Evolutionary conservation across 2,888 invertebrate genomes (phyloP), one percentile per base, ranked within the genome.

Genomic region (Amphipyra tragopoginis): DNA sequence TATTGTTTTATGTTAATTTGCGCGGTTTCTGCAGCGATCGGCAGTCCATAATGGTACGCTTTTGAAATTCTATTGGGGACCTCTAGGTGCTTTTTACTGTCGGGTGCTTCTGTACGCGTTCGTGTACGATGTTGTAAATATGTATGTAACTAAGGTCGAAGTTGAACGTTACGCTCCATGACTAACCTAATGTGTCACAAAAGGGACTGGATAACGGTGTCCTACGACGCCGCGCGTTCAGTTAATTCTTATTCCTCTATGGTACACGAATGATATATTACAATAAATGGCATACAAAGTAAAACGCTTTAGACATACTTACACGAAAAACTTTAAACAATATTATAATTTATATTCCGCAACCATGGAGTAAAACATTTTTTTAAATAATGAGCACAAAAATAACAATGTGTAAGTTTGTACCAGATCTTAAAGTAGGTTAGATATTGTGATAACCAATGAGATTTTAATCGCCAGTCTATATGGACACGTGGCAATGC

Each of bases 1-100:
- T 68, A 75, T 74, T 79, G 81, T 78, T 80, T 66, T 76, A 83
- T 82, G 74, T 81, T 81, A 77, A 75, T 82, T 82, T 83, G 84
- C 81, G 83, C 77, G 80, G 86, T 86, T 85, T 85, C 84, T 82
- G 82, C 84, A 82, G 87, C 86, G 87, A 85, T 86, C 85, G 85
- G 84, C 88, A 82, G 85, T 87, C 87, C 84, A 84, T 84, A 86
- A 84, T 86, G 82, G 88, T 90, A 91, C 90, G 92, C 92, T 93
- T 93, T 90, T 85, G 88, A 90, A 89, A 90, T 87, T 92, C 90
- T 91, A 92, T 90, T 93, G 86, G 91, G 89, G 90, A 94, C 93
- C 90, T 90, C 87, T 93, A 93, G 94, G 94, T 94, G 94, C 94
- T 94, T 94, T 91, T 91, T 91, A 91, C 90, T 92, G 90, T 93